phyloP scores from a whole-genome alignment of 2,888 invertebrate genomes.

The Tetheella fluctuosa region DNA sequence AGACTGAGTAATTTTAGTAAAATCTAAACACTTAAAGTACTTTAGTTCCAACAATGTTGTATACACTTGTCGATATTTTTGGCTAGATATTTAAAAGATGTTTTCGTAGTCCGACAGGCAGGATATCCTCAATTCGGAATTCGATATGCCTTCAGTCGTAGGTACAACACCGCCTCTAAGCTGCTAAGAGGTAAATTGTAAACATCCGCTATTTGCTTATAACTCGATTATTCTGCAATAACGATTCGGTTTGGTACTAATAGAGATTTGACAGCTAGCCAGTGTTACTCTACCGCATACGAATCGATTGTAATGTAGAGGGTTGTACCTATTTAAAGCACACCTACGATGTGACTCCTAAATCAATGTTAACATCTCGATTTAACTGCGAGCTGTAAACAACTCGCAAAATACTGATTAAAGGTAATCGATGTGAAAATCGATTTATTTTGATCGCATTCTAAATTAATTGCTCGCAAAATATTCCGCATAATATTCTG shows the following conservation, averaged over 20 bases:
- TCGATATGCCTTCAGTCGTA: neutral
- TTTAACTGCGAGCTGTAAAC: constrained; percentile 8
- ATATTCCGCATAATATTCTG: too few species aligned
- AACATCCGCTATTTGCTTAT: constrained; percentile 11
- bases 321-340: constrained; percentile 1
- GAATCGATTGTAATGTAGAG: constrained; percentile 4
- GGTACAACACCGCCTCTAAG: neutral
- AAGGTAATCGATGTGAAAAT: constrained; percentile 5
- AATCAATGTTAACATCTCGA: constrained; percentile 12
- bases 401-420: neutral
- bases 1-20: too few species aligned
- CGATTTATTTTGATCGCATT: neutral
- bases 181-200: neutral
- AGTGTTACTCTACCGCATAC: neutral
- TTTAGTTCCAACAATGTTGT: too few species aligned
- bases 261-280: constrained; percentile 9
- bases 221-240: constrained; percentile 1
- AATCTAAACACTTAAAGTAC: too few species aligned
- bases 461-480: neutral
- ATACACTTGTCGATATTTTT: too few species aligned
- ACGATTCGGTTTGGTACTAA: constrained; percentile 3
- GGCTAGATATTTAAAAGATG: neutral
- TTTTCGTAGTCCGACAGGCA: neutral
- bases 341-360: constrained; percentile 6
- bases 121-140: neutral